phyloP scores from a whole-genome alignment of 1,140 invertebrate genomes.

The Proales similis region DNA sequence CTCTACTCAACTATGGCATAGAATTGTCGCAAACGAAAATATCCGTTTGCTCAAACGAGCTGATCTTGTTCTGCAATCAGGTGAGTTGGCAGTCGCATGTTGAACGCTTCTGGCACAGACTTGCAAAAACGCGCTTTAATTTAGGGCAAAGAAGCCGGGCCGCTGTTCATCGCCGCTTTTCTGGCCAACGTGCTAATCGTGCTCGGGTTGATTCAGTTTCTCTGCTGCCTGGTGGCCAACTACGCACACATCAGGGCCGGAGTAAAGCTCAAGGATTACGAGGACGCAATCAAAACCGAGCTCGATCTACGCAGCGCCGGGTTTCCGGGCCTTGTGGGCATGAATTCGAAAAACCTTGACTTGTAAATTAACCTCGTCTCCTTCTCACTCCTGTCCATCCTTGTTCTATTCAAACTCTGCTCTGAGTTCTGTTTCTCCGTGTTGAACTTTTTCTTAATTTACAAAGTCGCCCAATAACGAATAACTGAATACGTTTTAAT shows the following conservation, averaged over 20 bases:
- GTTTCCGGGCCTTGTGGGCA: too few species aligned
- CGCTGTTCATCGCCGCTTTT: conserved; percentile 24
- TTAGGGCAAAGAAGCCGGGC: conserved; percentile 36
- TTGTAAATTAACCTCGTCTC: too few species aligned
- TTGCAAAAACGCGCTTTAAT: not conserved
- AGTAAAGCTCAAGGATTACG: conserved; percentile 30
- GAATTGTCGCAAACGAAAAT: conserved; percentile 29
- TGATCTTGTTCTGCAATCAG: conserved; percentile 28
- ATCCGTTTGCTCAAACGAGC: conserved; percentile 19
- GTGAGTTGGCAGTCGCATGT: conserved; percentile 4
- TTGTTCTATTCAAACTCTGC: too few species aligned
- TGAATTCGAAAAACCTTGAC: too few species aligned
- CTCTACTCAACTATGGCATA: conserved; percentile 20
- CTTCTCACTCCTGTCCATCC: too few species aligned
- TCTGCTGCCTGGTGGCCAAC: conserved; percentile 35
- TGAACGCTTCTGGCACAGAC: not conserved
- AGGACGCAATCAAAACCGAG: conserved; percentile 35
- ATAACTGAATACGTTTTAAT: too few species aligned
- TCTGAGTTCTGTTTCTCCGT: too few species aligned
- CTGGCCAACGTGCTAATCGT: conserved; percentile 3
- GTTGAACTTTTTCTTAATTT: too few species aligned
- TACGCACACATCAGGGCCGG: conserved; percentile 38
- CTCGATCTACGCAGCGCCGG: conserved; percentile 33
- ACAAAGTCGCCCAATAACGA: too few species aligned
- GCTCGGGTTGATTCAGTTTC: conserved; percentile 24